phyloP scores from a whole-genome alignment of 1,140 invertebrate genomes.

The Watersipora subatra region DNA sequence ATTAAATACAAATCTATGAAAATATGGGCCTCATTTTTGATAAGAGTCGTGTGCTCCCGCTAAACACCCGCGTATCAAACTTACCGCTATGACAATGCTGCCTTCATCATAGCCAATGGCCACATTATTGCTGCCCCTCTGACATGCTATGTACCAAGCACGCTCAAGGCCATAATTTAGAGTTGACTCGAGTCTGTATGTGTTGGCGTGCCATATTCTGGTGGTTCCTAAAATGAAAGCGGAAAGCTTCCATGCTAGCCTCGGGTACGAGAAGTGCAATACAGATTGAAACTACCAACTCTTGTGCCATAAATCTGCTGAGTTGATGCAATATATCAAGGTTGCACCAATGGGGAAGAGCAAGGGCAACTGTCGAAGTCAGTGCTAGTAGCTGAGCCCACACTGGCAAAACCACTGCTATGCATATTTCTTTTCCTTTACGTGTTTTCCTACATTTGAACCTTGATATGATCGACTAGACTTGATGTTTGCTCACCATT shows the following conservation, averaged over 20 bases:
- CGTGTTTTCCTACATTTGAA: too few relatives aligned
- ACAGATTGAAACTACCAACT: background rate
- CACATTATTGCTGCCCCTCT: constrained; percentile 90
- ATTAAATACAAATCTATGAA: too few relatives aligned
- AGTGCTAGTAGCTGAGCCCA: too few relatives aligned
- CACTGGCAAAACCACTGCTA: too few relatives aligned
- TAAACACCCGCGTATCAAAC: too few relatives aligned
- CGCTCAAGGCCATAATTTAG: constrained; percentile 95
- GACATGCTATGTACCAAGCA: constrained; percentile 91
- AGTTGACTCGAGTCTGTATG: constrained; percentile 81
- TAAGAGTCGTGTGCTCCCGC: too few relatives aligned
- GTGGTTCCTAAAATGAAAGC: constrained; percentile 53
- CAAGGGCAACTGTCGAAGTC: background rate
- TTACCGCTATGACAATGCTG: constrained; percentile 74
- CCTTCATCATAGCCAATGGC: constrained; percentile 97
- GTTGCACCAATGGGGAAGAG: background rate
- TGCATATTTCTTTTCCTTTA: too few relatives aligned
- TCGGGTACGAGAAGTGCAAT: background rate
- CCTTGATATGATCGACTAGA: too few relatives aligned
- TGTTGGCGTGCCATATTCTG: constrained; percentile 93
- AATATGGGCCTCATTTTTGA: too few relatives aligned
- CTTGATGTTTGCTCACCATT: too few relatives aligned
- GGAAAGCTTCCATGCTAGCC: background rate
- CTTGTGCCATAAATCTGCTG: background rate
- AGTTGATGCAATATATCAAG: background rate